These are phyloP conservation scores for Melanerpes aurifrons DNA, from an alignment of 2,113 vertebrate species.

Conservation along the genomic window DNA sequence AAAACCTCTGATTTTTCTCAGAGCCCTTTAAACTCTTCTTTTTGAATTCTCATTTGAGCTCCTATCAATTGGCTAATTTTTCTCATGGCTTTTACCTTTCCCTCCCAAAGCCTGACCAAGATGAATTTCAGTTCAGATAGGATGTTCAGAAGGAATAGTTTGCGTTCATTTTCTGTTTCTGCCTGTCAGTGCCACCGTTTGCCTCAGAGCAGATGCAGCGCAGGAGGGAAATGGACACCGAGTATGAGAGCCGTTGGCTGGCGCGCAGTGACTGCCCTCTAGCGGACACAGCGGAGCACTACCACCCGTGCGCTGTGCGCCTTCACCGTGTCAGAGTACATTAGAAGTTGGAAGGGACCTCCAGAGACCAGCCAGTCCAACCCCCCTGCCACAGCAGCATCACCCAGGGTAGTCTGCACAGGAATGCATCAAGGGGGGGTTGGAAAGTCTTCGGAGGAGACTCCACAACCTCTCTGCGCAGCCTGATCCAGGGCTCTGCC, in stretches of 20 bases:
- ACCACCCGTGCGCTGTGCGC: neutral
- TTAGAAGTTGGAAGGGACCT: no score
- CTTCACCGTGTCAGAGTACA: no score
- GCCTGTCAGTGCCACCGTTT: neutral
- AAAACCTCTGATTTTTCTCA: neutral
- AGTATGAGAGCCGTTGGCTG: neutral
- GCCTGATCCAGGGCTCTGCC: no score
- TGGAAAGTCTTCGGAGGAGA: no score
- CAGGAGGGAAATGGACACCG: no score
- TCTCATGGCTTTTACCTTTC: neutral
- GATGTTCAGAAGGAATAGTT: neutral
- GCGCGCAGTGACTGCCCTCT: slow-evolving; percentile 53
- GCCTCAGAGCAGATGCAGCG: neutral
- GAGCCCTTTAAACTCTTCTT: neutral
- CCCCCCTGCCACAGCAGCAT: no score
- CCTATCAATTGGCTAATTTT: neutral
- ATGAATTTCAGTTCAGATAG: neutral
- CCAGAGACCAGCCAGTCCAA: no score
- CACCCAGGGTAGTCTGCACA: no score
- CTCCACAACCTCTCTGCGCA: no score
- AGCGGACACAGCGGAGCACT: neutral
- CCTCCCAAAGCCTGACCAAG: neutral
- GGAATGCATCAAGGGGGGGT: no score
- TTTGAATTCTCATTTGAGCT: neutral
- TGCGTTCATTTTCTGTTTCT: neutral